Base-by-base conservation (phyloP, 1,140 invertebrate species). In the Caenorhabditis latens region DNA sequence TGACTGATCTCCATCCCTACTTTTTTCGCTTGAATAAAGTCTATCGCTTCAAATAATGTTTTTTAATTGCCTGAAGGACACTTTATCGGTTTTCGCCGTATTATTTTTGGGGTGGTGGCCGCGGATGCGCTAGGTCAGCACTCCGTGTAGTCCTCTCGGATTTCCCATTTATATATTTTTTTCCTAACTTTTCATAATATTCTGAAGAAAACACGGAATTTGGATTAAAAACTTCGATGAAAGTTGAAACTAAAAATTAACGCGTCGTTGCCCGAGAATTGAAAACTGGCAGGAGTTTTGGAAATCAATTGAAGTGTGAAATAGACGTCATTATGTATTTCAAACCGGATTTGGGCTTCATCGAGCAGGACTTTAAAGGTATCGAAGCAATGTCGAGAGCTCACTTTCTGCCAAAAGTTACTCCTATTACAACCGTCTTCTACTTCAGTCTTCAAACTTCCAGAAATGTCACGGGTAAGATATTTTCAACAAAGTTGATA, bases 381-480 rank as follows among this genome's bases (percentile, higher is more conserved):
- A 7, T 24, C 6, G n/a, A 24, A 32, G 32, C 32, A 32, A 32
- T 32, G 32, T 32, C 0, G 14, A 24, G 19, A 32, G n/a, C 8
- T 53, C 11, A 50, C 7, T 4, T 50, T 48, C 71, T 53, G 43
- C 53, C 46, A 79, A 46, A 53, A 4, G 71, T n/a, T 50, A 21
- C 43, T 50, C 5, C n/a, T 13, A 8, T 24, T n/a, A 4, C 21
- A 2, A 3, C 11, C 14, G n/a, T 19, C 71, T 4, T 50, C 40
- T 24, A 11, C 13, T 11, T 14, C 46, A 79, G n/a, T 50, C 13
- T 13, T 53, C 46, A 53, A 9, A 50, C 13, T 24, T 79, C 24
- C 71, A 50, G 61, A 19, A 85, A 85, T 85, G 84, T 75, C 84
- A 75, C 84, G 84, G 84, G 84, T 85, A 19, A 86, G 75, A 50